These are phyloP conservation scores for Fregata magnificens DNA, from an alignment of 2,113 vertebrate genomes.

Conservation along the genomic window DNA sequence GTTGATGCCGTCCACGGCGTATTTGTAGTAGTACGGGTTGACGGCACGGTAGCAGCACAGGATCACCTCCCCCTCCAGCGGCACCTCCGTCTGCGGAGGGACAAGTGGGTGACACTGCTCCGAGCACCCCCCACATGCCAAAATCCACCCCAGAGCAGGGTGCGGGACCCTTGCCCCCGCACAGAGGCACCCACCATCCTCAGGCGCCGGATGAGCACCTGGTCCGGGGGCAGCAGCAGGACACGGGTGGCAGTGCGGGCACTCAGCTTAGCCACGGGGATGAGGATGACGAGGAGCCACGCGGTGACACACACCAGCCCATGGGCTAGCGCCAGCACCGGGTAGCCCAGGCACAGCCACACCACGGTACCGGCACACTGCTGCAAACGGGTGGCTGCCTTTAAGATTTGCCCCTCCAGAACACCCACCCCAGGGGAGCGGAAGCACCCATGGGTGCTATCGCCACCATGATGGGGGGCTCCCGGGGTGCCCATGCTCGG, in stretches of 20 bases:
- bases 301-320: constrained; percentile 72
- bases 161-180: rapidly evolving
- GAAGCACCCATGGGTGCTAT: neutral
- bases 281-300: constrained; percentile 79
- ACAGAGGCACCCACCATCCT: constrained; percentile 40
- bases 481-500: rapidly evolving
- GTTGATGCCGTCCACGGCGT: constrained; percentile 76
- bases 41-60: constrained; percentile 78
- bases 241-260: constrained; percentile 45
- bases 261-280: constrained; percentile 81
- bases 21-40: constrained; percentile 86
- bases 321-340: constrained; percentile 72
- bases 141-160: rapidly evolving
- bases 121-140: neutral
- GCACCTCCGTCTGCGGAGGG: constrained; percentile 55
- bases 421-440: rapidly evolving
- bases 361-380: neutral
- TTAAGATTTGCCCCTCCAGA: neutral
- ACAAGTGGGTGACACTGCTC: neutral
- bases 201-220: constrained; percentile 44
- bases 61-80: constrained; percentile 56
- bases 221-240: constrained; percentile 76
- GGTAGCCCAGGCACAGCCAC: constrained; percentile 80
- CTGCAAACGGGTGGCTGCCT: neutral
- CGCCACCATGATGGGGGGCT: rapidly evolving